Evolutionary conservation across 2,113 vertebrate genomes (phyloP), one percentile per base, ranked within the genome.

Genomic region (Cairina moschata): DNA sequence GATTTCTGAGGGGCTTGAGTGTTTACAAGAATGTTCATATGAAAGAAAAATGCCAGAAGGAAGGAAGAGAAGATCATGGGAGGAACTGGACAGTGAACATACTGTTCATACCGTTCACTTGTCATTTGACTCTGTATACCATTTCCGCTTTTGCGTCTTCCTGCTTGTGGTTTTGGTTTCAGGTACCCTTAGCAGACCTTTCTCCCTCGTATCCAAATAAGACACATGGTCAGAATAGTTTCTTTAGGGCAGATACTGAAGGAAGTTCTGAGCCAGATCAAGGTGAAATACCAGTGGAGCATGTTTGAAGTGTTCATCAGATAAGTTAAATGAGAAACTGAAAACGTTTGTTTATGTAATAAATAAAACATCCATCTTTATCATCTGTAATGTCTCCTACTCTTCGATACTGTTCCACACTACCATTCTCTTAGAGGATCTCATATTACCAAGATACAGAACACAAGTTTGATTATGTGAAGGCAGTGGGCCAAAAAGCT

Each of bases 341-440:
- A 91, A 94, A 82, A 28, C 69, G 91, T 96, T 95, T 96, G 85
- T 86, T 95, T 95, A 86, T 79, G 95, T 88, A 83, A 93, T 96
- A 78, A 78, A 81, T 60, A 80, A 90, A 88, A 21, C 26, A 56
- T 77, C 44, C 5, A 9, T 89, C 86, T 68, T 95, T 84, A 92
- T 83, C 83, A 88, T 1, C 42, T 81, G n/a, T 50, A 91, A 74
- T 77, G 65, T 83, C 91, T 91, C 68, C 54, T 88, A 75, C 52
- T 52, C 94, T 96, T 96, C 88, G 93, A 96, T 93, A 83, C 13
- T 75, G 58, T 87, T 95, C 84, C 84, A 80, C 77, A 32, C 31
- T 89, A 40, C 38, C 0, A 3, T 29, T 68, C 34, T 88, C 28
- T 42, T 48, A n/a, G 82, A 90, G 86, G 56, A 88, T 86, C 88